Conservation (phyloP, 2,113 vertebrate genomes). For the Hydropotes inermis region DNA sequence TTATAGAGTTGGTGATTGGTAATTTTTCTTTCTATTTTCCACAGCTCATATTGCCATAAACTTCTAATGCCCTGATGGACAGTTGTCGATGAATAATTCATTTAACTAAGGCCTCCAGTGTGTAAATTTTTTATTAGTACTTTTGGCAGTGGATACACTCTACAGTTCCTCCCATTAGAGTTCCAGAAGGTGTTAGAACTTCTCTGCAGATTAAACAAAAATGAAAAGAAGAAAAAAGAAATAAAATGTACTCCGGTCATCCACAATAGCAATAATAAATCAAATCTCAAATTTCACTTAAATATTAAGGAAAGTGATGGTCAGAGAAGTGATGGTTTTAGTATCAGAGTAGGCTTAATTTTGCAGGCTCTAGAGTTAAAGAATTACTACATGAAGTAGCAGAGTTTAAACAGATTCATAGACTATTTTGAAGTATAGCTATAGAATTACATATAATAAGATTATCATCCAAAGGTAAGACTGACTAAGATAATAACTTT, state of each 20-base stretch:
- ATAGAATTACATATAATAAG: not conserved
- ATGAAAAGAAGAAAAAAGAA: not conserved
- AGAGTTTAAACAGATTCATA: not conserved
- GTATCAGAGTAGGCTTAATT: not conserved
- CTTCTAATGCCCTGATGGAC: conserved; percentile 56
- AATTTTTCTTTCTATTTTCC: conserved; percentile 59
- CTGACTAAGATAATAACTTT: not conserved
- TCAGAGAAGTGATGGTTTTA: not conserved
- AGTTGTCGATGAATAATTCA: conserved; percentile 71
- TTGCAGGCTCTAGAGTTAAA: not conserved
- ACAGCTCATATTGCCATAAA: conserved; percentile 37
- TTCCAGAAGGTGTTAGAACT: conserved; percentile 40
- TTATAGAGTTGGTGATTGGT: conserved; percentile 36
- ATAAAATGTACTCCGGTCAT: not conserved
- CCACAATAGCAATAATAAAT: not conserved
- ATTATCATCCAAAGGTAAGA: not conserved
- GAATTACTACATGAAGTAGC: not conserved
- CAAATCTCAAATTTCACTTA: not conserved
- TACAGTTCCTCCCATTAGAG: conserved; percentile 25
- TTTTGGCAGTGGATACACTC: conserved; percentile 58
- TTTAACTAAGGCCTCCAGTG: conserved; percentile 35
- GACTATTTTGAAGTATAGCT: not conserved
- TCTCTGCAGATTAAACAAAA: conserved; percentile 32
- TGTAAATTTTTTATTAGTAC: conserved; percentile 71
- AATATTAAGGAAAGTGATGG: not conserved